Evolutionary conservation across 2,888 invertebrate genomes (phyloP), one percentile per base, ranked within the genome.

Genomic region (Galerucella pusilla): DNA sequence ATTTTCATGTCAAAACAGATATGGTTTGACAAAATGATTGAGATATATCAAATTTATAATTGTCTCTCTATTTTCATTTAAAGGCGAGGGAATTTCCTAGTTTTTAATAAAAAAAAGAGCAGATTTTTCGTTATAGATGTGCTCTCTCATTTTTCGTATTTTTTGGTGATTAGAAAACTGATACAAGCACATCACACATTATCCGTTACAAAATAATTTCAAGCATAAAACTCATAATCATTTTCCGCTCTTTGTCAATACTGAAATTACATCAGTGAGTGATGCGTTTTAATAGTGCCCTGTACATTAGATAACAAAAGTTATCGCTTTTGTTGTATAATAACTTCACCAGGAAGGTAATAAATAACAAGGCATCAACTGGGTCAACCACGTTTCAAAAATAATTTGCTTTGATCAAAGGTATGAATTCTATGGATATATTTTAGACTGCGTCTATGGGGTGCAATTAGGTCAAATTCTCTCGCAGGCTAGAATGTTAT

Each of bases 381-480:
- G 57, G 66, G 20, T 42, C 45, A 49, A 54, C 16, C 16, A n/a
- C n/a, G n/a, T 54, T n/a, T 54, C 16, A 54, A 52, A 78, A 79
- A 77, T 77, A 76, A 77, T 78, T 77, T 75, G 73, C 75, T 72
- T 80, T 78, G 78, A 81, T 81, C 78, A 80, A 79, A 79, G 79
- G 78, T 81, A 79, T 79, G 80, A 78, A 80, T 79, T 81, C 78
- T 77, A 73, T 71, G 73, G 77, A 75, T 77, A 80, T 81, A 80
- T 80, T 82, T 80, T 78, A 75, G 73, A 77, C 80, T 76, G 76
- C 79, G 77, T 81, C 81, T 79, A 75, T 78, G 68, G 81, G 81
- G 81, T 81, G 78, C 77, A 79, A 79, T 81, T 82, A 78, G 77
- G 74, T 76, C 77, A 79, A 80, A 80, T 81, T 80, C 79, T 77